A percentile compares a stretch with the other conserved stretches of the same genome.
phyloP scores from a whole-genome alignment of 2,113 vertebrate species.

The Gallinago jamesoni region DNA sequence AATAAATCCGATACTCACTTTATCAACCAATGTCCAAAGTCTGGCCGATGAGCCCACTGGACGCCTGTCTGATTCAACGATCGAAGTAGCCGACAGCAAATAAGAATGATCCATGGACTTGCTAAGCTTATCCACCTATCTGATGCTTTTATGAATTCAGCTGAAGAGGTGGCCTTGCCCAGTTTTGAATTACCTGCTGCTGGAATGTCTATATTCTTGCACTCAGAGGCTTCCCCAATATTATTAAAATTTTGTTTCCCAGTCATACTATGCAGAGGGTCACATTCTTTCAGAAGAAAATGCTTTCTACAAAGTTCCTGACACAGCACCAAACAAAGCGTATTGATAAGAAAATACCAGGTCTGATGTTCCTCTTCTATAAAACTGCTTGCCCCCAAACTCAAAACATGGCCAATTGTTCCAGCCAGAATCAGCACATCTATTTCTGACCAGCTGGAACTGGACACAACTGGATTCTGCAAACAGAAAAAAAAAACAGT shows the following conservation, averaged over 20 bases:
- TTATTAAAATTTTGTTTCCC: background rate
- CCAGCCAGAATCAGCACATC: slow-evolving; percentile 85
- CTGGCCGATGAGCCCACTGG: slow-evolving; percentile 92
- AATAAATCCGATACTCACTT: slow-evolving; percentile 73
- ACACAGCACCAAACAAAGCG: slow-evolving; percentile 88
- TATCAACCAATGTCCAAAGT: slow-evolving; percentile 94
- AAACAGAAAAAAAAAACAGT: background rate
- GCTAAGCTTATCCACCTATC: slow-evolving; percentile 86
- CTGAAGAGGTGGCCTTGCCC: background rate
- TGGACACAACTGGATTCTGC: slow-evolving; percentile 48
- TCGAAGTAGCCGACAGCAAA: slow-evolving; percentile 90
- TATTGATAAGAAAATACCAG: slow-evolving; percentile 95
- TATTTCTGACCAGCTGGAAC: slow-evolving; percentile 84
- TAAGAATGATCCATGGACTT: slow-evolving; percentile 84
- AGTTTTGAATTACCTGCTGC: slow-evolving; percentile 15
- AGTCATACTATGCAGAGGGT: background rate
- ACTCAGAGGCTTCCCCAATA: fast-evolving
- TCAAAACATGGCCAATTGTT: slow-evolving; percentile 87
- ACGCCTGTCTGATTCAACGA: slow-evolving; percentile 94
- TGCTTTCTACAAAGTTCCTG: slow-evolving; percentile 86
- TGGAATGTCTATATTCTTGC: background rate
- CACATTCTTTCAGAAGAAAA: slow-evolving; percentile 67
- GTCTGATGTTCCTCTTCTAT: slow-evolving; percentile 97
- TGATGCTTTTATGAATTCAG: background rate
- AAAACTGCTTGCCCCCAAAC: slow-evolving; percentile 92